Evolutionary conservation across 2,113 vertebrate species (phyloP).

Genomic region (Ploceus nigricollis): DNA sequence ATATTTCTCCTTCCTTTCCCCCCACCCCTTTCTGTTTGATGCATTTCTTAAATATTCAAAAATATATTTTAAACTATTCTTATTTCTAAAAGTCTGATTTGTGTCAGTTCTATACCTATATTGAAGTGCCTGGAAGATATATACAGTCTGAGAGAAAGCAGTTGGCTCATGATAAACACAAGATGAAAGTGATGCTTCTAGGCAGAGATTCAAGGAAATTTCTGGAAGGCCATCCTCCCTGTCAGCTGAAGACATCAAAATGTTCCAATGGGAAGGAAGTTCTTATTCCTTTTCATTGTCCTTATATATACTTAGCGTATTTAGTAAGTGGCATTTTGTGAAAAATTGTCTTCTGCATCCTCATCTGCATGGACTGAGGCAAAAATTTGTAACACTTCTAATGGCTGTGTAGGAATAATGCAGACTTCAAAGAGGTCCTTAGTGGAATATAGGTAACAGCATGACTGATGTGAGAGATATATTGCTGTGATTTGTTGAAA

Average conservation of each 20-base stretch:
- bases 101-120: not conserved
- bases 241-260: slow-evolving; percentile 19
- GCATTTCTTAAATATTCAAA: slow-evolving; percentile 1
- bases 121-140: slow-evolving; percentile 34
- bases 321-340: not conserved
- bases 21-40: not conserved
- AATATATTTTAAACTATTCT: not conserved
- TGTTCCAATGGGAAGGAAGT: not conserved
- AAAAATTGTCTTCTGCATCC: not conserved
- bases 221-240: slow-evolving; percentile 11
- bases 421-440: not conserved
- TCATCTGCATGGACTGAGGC: not conserved
- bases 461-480: not conserved
- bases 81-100: slow-evolving; percentile 25
- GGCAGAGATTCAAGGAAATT: slow-evolving; percentile 30
- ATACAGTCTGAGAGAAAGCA: slow-evolving; percentile 2
- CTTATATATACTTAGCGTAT: not conserved
- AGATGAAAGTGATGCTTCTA: slow-evolving; percentile 48
- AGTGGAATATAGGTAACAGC: not conserved
- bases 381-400: not conserved
- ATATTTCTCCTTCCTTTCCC: not conserved
- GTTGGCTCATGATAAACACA: slow-evolving; percentile 3
- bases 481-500: not conserved
- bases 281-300: not conserved
- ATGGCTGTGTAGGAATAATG: not conserved